Percentiles rank a stretch among this genome's conserved stretches.
phyloP scores from a whole-genome alignment of 2,888 invertebrate genomes.

The Acrobasis consociella region DNA sequence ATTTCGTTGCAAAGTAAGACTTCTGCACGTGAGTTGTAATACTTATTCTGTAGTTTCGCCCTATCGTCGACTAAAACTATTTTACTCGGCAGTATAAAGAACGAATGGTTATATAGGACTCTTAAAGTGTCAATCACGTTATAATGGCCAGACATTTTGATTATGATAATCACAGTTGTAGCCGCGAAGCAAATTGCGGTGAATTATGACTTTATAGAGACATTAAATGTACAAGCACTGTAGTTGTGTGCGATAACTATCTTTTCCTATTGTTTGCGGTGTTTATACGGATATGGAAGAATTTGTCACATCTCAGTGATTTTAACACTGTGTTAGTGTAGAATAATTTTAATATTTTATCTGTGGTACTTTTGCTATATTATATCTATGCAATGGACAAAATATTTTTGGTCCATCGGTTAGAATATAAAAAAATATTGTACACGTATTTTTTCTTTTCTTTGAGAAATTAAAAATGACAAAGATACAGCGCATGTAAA shows the following conservation, averaged over 20 bases:
- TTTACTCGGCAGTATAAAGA: not conserved
- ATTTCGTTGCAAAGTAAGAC: too few relatives aligned
- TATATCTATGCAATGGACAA: too few relatives aligned
- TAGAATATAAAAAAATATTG: too few relatives aligned
- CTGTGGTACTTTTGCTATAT: too few relatives aligned
- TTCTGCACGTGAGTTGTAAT: too few relatives aligned
- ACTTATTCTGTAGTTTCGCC: too few relatives aligned
- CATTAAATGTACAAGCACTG: not conserved
- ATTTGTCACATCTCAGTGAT: not conserved
- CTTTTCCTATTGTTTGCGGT: not conserved
- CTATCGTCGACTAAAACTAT: too few relatives aligned
- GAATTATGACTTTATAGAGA: conserved; percentile 6
- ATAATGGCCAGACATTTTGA: conserved; percentile 2
- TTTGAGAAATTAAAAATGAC: too few relatives aligned
- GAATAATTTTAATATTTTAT: not conserved
- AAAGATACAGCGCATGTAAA: too few relatives aligned
- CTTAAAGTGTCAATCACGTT: conserved; percentile 5
- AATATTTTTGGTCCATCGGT: too few relatives aligned
- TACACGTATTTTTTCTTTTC: too few relatives aligned
- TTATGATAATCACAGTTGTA: conserved; percentile 9
- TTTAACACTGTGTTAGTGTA: not conserved
- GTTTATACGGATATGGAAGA: not conserved
- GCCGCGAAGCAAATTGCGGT: conserved; percentile 6
- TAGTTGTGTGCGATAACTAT: not conserved
- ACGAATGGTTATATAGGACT: not conserved